Evolutionary conservation across 2,797 vertebrate species (phyloP).

Genomic region (Danio jaintianensis): DNA sequence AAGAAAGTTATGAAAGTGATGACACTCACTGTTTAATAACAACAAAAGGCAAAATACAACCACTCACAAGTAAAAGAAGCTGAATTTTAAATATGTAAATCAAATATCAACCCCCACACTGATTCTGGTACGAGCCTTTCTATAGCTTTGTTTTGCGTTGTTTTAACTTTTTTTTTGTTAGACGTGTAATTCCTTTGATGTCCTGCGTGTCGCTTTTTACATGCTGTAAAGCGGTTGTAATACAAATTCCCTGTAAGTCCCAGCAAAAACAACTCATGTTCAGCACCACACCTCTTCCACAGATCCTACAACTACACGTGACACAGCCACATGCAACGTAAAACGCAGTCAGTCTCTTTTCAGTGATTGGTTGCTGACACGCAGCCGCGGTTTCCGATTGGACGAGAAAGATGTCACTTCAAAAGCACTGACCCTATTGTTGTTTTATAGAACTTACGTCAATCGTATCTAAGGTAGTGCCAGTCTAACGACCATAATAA

Average conservation of each 20-base stretch:
- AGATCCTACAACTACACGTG: conserved; percentile 73
- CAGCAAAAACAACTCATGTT: conserved; percentile 57
- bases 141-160: background rate
- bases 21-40: background rate
- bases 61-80: background rate
- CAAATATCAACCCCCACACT: background rate
- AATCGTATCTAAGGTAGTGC: conserved; percentile 70
- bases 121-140: background rate
- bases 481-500: conserved; percentile 47
- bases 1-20: background rate
- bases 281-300: conserved; percentile 70
- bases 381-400: conserved; percentile 67
- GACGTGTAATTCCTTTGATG: background rate
- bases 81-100: conserved; percentile 1
- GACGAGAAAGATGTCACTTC: conserved; percentile 61
- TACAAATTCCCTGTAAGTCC: conserved; percentile 67
- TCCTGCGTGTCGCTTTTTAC: conserved; percentile 3
- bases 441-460: conserved; percentile 77
- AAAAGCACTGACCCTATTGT: conserved; percentile 67
- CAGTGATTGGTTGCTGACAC: conserved; percentile 69
- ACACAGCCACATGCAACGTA: conserved; percentile 61
- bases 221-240: background rate
- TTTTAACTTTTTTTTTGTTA: background rate
- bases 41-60: background rate
- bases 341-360: conserved; percentile 50